Evolutionary conservation across 2,888 invertebrate genomes (phyloP), one percentile per base, ranked within the genome.

Genomic region (Volucella inanis): DNA sequence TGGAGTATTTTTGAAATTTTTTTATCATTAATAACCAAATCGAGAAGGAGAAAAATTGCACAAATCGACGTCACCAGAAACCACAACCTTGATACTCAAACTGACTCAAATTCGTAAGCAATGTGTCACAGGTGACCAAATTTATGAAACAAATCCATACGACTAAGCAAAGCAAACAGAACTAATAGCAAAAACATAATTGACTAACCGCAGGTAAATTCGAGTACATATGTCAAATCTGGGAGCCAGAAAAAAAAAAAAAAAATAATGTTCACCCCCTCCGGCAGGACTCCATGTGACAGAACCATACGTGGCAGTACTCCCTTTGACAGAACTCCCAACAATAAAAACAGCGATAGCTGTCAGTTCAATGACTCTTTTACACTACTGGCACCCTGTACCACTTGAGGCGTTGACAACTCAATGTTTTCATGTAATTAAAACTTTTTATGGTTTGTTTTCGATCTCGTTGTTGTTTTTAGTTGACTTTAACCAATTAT

Each of bases 141-240:
- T 18, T 8, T 50, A 39, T n/a, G 38, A 11, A 9, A 39, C 15
- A 38, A 15, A 1, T 18, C 41, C 45, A 22, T 14, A 1, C 45
- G 47, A 61, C 39, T 41, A 49, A 11, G 9, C 2, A 45, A 39
- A 72, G 39, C 52, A 79, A 61, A 52, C 61, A 68, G 45, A 61
- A 52, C 38, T 61, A 52, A 15, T 61, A 52, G 38, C 43, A 9
- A 55, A 68, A 64, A 62, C 62, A 77, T 57, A 55, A 62, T 70
- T 62, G 55, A 31, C 41, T 15, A 77, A 77, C 77, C 77, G 15
- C 70, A 75, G 64, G 54, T 45, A 68, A 3, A n/a, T 15, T 22
- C 50, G 12, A 15, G 39, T 41, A 49, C 15, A 59, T 67, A 67
- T 67, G 43, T 43, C 67, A 67, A 54, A 41, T 67, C 14, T 45